Base-by-base conservation (phyloP, 1,140 invertebrate genomes). In the Saccostrea echinata region DNA sequence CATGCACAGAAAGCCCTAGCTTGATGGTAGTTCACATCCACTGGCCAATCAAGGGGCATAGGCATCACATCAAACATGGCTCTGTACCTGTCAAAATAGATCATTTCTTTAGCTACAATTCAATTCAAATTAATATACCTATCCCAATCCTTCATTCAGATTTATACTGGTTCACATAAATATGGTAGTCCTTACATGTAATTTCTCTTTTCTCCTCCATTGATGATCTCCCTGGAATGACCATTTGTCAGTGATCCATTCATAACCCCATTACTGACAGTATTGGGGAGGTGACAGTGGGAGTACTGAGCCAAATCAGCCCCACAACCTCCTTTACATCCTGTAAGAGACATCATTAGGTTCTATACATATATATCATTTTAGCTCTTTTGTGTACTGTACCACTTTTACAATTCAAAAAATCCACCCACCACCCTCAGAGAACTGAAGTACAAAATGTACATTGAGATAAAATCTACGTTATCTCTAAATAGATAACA, bases 1-100 rank as follows among this genome's bases (percentile, higher is more conserved):
- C 94, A 95, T 4, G 84, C 83, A 90, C 94, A 95, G 88, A 90
- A 95, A 0, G 94, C 94, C 82, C 93, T 94, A 1, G 94, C 94
- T 89, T 95, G 94, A 85, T 94, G 94, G 87, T 95, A 95, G 86
- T 94, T 95, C 6, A 94, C 93, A 64, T 94, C 94, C 0, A 93
- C 94, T 18, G 94, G 94, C 94, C 94, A 95, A 84, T 94, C 91
- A 88, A 90, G 84, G 1, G 94, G 94, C 92, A 95, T 91, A 8
- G 92, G 92, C 27, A 95, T 84, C 16, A 92, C 90, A 88, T 95
- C 94, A 93, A 94, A 95, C 92, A 95, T 94, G 9, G 92, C 92
- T 18, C 94, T 91, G 61, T 94, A 93, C 86, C 94, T 95, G 80
- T 71, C 90, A 80, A 55, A 30, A 88, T 33, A 21, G n/a, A 18